Base-by-base conservation (phyloP, 1,140 invertebrate species). In the Notospermus geniculatus region DNA sequence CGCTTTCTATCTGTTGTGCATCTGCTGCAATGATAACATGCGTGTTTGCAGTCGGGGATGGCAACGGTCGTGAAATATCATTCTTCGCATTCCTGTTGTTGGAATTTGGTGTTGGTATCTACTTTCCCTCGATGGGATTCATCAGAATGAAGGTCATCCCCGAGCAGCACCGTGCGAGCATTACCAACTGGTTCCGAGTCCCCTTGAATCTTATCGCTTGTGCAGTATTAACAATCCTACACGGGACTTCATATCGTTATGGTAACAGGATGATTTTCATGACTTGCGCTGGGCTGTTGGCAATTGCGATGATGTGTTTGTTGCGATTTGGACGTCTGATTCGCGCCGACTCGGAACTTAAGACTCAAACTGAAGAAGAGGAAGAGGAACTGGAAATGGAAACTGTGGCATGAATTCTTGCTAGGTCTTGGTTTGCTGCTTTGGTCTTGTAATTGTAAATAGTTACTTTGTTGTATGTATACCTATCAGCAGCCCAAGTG, bases 71-170 rank as follows among this genome's bases (percentile, higher is more conserved):
- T 22, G 66, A 69, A 52, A 46, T 85, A 0, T 84, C 86, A 15
- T 87, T 86, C 64, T 36, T 82, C 19, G 80, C 85, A n/a, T 89
- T 89, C 73, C 72, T 89, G 2, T 9, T 87, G 2, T 84, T 88
- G 60, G 86, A 90, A 78, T 71, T 88, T 50, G 81, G 84, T 32
- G 82, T 84, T 27, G 80, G 80, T 1, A 69, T 81, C 2, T 82
- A 81, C 64, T 82, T 81, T 66, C 78, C 78, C 43, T 67, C 86
- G 7, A 86, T 89, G 72, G 83, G 84, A 2, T 86, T 82, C 63
- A 73, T 89, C 11, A 78, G 87, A 39, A 84, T 85, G 61, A 75
- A 83, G 63, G 82, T 86, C 27, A 83, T 89, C 59, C 87, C 88
- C 9, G 88, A 89, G 73, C 75, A 65, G 7, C 74, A 76, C 59